phyloP scores from a whole-genome alignment of 2,113 vertebrate species.

The Pyrgilauda ruficollis region DNA sequence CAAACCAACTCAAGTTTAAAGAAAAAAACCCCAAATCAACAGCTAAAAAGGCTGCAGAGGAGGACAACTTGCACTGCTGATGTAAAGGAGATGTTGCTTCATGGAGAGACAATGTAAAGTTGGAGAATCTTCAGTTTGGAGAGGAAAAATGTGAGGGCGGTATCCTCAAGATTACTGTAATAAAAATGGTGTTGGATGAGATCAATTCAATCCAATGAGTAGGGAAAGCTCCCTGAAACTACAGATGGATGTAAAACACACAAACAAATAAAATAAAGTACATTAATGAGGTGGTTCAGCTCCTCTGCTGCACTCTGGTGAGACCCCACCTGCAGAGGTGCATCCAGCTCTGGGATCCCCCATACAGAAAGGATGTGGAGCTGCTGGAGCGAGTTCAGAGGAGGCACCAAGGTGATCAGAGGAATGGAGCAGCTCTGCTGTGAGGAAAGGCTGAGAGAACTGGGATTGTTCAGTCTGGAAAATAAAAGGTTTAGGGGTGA shows the following conservation, averaged over 20 bases:
- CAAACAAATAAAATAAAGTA: background rate
- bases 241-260: background rate
- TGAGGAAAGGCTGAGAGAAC: background rate
- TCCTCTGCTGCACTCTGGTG: background rate
- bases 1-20: background rate
- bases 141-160: background rate
- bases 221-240: background rate
- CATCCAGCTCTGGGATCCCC: no score
- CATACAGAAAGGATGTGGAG: fast-evolving
- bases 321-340: background rate
- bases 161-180: background rate
- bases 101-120: background rate
- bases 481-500: background rate
- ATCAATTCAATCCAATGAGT: background rate
- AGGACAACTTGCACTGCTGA: background rate
- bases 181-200: background rate
- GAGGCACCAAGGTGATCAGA: background rate
- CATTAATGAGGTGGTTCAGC: background rate
- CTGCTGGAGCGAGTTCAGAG: background rate
- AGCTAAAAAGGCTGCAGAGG: background rate
- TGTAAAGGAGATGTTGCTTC: background rate
- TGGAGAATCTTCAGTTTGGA: background rate
- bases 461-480: background rate
- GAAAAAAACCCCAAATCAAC: background rate
- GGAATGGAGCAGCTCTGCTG: background rate